These are phyloP conservation scores for Hemistola chrysoprasaria DNA, from an alignment of 2,888 invertebrate genomes.

Conservation along the genomic window DNA sequence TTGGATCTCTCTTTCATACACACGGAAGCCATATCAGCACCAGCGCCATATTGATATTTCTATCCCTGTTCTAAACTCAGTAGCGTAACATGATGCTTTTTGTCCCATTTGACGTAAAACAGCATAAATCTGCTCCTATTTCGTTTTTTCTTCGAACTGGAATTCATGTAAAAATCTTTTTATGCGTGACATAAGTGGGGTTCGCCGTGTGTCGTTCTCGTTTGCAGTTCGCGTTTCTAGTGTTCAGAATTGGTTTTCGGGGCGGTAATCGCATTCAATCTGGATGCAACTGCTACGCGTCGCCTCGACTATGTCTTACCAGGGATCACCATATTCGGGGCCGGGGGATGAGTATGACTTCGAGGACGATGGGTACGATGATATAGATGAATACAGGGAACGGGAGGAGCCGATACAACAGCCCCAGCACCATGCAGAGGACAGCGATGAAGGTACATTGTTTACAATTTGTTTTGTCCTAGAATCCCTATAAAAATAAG, in stretches of 20 bases:
- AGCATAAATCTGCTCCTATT: constrained; percentile 66
- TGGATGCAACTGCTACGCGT: constrained; percentile 82
- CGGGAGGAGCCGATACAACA: constrained; percentile 78
- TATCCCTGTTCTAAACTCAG: constrained; percentile 17
- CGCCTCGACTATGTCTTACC: constrained; percentile 84
- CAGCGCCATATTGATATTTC: constrained; percentile 29
- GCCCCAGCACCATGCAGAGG: constrained; percentile 83
- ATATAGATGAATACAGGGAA: constrained; percentile 86
- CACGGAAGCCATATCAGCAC: constrained; percentile 4
- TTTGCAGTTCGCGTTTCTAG: constrained; percentile 41
- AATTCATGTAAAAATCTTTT: constrained; percentile 57
- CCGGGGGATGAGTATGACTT: constrained; percentile 88
- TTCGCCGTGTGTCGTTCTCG: constrained; percentile 52
- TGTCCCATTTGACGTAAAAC: constrained; percentile 72
- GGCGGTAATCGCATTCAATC: constrained; percentile 69
- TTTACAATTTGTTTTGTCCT: constrained; percentile 58
- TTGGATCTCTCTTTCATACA: constrained; percentile 45
- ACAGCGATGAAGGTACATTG: constrained; percentile 80
- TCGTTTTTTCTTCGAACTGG: constrained; percentile 56
- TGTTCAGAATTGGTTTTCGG: constrained; percentile 62
- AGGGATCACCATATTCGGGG: constrained; percentile 86
- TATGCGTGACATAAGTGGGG: constrained; percentile 66
- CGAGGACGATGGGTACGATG: constrained; percentile 88
- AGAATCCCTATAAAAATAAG: constrained; percentile 54
- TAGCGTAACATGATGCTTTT: constrained; percentile 61